Base-by-base conservation (phyloP, 2,888 invertebrate genomes). In the Drosophila incognita region DNA sequence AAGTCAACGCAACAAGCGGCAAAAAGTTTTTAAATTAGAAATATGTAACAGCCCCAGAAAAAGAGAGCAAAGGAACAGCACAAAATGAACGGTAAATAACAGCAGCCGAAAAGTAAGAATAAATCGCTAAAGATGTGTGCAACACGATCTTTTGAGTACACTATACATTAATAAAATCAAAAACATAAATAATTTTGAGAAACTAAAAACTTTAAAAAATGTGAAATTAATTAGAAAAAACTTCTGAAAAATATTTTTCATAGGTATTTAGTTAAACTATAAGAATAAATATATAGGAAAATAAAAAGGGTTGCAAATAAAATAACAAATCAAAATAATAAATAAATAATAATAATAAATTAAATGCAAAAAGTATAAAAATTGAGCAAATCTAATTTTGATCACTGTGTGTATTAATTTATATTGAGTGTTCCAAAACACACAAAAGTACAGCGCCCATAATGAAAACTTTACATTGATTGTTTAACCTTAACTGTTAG, bases 81-180 rank as follows among this genome's bases (percentile, higher is more conserved):
- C 65, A 69, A 85, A 82, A 81, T 81, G 69, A 83, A 76, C 64
- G 66, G 76, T 68, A 82, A 84, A 76, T 82, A 72, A 87, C 27
- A 52, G 54, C 58, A 69, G 38, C 38, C 24, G 49, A 53, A 33
- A 63, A 8, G 38, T 13, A 21, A 46, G 38, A 56, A 49, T 31
- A 63, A 69, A 35, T 15, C 24, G 2, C 13, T n/a, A 15, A 35
- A 10, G 15, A 27, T 29, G 1, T 35, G n/a, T 33, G n/a, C 59
- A 36, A 21, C 18, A 15, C 15, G 59, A 60, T 42, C 29, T 6
- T 3, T 29, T 11, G 27, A 29, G 10, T 51, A 36, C 51, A 24
- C 54, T 56, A 31, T 15, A 13, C 11, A 38, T 6, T 13, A 7
- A 24, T 1, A 36, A 6, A 6, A 15, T 7, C 13, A 4, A 27